Conservation (phyloP, 2,113 vertebrate genomes). For the Oncorhynchus nerka region DNA sequence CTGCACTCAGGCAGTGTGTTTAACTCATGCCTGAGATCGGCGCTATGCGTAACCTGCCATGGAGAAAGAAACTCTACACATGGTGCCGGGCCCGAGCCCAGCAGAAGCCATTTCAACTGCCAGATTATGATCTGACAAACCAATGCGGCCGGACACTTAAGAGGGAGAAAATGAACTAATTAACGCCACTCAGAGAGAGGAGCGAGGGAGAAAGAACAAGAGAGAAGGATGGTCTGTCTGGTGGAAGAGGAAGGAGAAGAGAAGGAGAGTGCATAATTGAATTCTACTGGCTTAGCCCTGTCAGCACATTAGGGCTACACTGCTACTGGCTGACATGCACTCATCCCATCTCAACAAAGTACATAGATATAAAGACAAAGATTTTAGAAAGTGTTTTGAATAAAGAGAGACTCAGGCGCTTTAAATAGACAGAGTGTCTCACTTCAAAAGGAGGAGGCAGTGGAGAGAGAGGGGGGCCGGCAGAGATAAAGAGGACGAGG, state of each 20-base stretch:
- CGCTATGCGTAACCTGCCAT: neutral
- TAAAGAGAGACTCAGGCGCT: neutral
- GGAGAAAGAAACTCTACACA: neutral
- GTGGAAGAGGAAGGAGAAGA: conserved; percentile 36
- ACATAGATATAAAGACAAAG: conserved; percentile 1
- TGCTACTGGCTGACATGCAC: conserved; percentile 11
- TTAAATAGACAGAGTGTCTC: neutral
- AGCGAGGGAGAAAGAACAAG: conserved; percentile 30
- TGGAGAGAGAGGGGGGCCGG: neutral
- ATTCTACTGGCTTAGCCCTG: conserved; percentile 36
- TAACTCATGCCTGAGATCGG: neutral
- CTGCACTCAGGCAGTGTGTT: neutral
- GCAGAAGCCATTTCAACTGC: conserved; percentile 59
- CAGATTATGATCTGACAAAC: conserved; percentile 62
- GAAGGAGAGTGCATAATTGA: conserved; percentile 45
- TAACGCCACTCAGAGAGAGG: conserved; percentile 60
- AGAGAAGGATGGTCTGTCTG: neutral
- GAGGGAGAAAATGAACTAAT: conserved; percentile 64
- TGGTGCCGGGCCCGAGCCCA: conserved; percentile 28
- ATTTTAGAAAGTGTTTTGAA: neutral
- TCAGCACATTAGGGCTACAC: conserved; percentile 19
- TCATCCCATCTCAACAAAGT: neutral
- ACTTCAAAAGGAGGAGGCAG: neutral
- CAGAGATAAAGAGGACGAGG: neutral
- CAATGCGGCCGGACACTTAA: conserved; percentile 46